phyloP scores from a whole-genome alignment of 2,797 vertebrate species.

The Semaprochilodus insignis region DNA sequence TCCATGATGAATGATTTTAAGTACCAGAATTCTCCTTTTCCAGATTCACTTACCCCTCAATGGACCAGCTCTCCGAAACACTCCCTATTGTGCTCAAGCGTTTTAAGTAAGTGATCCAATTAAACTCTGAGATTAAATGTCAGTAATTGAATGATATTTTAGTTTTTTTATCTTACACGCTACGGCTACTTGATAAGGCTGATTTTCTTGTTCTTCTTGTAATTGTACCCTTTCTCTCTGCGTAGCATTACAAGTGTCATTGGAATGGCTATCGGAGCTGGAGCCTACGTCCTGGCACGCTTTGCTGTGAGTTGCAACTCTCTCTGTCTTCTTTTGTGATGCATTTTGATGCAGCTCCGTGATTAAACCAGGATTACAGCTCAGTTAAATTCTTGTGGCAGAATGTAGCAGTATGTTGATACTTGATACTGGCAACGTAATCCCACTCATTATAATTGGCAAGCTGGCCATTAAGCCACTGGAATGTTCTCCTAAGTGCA shows the following conservation, averaged over 20 bases:
- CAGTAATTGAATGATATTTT: not conserved
- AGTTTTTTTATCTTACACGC: not conserved
- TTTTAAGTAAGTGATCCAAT: slow-evolving; percentile 83
- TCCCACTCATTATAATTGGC: slow-evolving; percentile 40
- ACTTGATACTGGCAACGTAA: slow-evolving; percentile 37
- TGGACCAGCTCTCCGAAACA: slow-evolving; percentile 94
- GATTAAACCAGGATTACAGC: slow-evolving; percentile 42
- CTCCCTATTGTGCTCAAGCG: slow-evolving; percentile 89
- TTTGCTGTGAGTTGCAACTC: slow-evolving; percentile 87
- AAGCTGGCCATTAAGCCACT: slow-evolving; percentile 31
- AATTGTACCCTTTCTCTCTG: slow-evolving; percentile 17
- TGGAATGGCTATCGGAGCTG: slow-evolving; percentile 92
- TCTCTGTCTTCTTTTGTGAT: not conserved
- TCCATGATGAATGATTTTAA: not conserved
- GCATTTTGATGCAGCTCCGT: not conserved
- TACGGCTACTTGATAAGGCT: slow-evolving; percentile 26
- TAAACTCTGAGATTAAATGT: not conserved
- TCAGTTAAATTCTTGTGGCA: slow-evolving; percentile 12
- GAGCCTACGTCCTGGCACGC: slow-evolving; percentile 90
- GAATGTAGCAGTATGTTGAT: slow-evolving; percentile 23
- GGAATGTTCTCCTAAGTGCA: slow-evolving; percentile 29
- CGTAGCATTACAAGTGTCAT: slow-evolving; percentile 88
- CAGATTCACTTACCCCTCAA: slow-evolving; percentile 90
- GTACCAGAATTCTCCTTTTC: slow-evolving; percentile 11
- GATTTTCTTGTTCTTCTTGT: too few species aligned